A percentile compares a stretch with the other conserved stretches of the same genome.
phyloP scores from a whole-genome alignment of 2,888 invertebrate species.

The Chymomyza caudatula region DNA sequence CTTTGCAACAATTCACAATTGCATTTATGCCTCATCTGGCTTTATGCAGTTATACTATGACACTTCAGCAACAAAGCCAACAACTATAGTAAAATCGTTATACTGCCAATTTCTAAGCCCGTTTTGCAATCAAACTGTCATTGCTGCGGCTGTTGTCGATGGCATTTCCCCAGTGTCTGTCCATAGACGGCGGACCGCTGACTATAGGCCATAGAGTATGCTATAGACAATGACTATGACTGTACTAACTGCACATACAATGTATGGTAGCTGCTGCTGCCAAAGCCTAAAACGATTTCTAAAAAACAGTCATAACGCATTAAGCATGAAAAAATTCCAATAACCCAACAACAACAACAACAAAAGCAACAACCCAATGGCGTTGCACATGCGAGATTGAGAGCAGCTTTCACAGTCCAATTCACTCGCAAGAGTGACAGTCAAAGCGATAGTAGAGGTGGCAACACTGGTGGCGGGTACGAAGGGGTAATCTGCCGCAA shows the following conservation, averaged over 20 bases:
- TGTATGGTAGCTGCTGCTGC: background rate
- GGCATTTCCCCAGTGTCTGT: background rate
- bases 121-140: background rate
- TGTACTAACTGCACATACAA: background rate
- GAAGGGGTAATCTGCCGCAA: slow-evolving; percentile 44
- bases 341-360: background rate
- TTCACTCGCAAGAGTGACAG: slow-evolving; percentile 33
- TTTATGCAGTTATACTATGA: too few relatives aligned
- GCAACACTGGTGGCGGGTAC: slow-evolving; percentile 3
- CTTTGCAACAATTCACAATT: background rate
- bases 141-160: background rate
- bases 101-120: background rate
- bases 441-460: background rate
- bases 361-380: slow-evolving; percentile 3
- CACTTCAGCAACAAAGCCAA: background rate
- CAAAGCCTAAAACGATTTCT: slow-evolving; percentile 55
- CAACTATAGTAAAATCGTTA: background rate
- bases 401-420: slow-evolving; percentile 49
- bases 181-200: background rate
- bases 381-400: slow-evolving; percentile 12
- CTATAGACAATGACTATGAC: background rate
- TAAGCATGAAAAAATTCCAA: slow-evolving; percentile 17
- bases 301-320: slow-evolving; percentile 56
- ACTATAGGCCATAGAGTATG: slow-evolving; percentile 10
- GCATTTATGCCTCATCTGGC: background rate